phyloP scores from a whole-genome alignment of 2,113 vertebrate species.

The Peucedramus taeniatus region DNA sequence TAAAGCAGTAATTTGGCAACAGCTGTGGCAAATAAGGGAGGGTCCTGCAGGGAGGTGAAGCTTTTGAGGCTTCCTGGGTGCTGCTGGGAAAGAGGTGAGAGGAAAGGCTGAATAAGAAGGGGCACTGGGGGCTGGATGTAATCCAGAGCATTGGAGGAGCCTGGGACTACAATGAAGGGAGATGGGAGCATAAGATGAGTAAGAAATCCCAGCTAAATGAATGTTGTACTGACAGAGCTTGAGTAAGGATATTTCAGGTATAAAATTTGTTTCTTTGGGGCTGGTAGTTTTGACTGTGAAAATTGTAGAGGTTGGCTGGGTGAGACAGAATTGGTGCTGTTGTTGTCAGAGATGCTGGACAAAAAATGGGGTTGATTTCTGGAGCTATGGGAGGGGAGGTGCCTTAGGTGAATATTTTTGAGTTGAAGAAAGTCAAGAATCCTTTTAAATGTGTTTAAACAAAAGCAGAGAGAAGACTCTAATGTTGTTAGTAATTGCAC shows the following conservation, averaged over 20 bases:
- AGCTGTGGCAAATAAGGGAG: neutral
- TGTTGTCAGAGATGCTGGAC: neutral
- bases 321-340: neutral
- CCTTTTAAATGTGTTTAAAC: neutral
- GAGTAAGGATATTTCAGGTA: neutral
- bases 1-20: neutral
- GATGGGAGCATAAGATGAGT: neutral
- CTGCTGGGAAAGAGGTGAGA: neutral
- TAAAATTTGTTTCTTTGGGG: neutral
- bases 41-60: neutral
- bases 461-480: neutral
- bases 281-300: neutral
- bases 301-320: neutral
- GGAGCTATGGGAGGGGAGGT: neutral
- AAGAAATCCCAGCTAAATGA: neutral
- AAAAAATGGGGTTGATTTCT: neutral
- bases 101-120: neutral
- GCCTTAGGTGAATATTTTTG: neutral
- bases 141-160: neutral
- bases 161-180: neutral
- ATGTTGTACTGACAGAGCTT: neutral
- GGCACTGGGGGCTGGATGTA: neutral
- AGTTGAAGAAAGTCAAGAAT: neutral
- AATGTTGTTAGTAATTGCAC: neutral
- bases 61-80: neutral